Percentiles rank a stretch among this genome's conserved stretches.
Conservation (phyloP, 2,797 vertebrate species). For the Sebastes iracundus region DNA sequence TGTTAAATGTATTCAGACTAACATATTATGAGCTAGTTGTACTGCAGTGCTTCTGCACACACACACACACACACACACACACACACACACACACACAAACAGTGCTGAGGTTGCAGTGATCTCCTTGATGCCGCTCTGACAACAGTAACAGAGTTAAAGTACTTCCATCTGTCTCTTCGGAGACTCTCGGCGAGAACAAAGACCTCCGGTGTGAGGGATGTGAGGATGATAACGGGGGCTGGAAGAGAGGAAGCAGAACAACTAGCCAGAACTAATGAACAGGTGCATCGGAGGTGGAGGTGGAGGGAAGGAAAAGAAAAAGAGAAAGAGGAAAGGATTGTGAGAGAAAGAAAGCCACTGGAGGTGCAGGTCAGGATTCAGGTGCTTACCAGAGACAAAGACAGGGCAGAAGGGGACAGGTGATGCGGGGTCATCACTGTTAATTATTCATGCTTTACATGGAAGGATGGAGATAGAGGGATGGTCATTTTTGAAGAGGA, state of each 20-base stretch:
- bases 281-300: constrained; percentile 19
- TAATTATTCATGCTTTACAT: constrained; percentile 48
- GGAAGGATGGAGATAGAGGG: constrained; percentile 25
- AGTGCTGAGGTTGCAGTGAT: constrained; percentile 50
- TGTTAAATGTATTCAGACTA: background rate
- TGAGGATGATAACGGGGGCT: constrained; percentile 20
- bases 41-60: constrained; percentile 18
- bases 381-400: constrained; percentile 25
- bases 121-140: constrained; percentile 46
- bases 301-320: background rate
- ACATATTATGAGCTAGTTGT: background rate
- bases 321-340: background rate
- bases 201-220: constrained; percentile 48
- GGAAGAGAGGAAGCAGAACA: constrained; percentile 50
- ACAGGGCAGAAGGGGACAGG: constrained; percentile 18
- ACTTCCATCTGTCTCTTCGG: constrained; percentile 52
- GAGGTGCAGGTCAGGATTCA: constrained; percentile 12
- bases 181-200: constrained; percentile 56
- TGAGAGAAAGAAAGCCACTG: background rate
- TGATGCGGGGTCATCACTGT: constrained; percentile 43
- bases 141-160: constrained; percentile 51
- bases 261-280: constrained; percentile 59
- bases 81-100: background rate
- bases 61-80: background rate
- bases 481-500: constrained; percentile 40